Base-by-base conservation (phyloP, 2,113 vertebrate genomes). In the Amazona guildingii region DNA sequence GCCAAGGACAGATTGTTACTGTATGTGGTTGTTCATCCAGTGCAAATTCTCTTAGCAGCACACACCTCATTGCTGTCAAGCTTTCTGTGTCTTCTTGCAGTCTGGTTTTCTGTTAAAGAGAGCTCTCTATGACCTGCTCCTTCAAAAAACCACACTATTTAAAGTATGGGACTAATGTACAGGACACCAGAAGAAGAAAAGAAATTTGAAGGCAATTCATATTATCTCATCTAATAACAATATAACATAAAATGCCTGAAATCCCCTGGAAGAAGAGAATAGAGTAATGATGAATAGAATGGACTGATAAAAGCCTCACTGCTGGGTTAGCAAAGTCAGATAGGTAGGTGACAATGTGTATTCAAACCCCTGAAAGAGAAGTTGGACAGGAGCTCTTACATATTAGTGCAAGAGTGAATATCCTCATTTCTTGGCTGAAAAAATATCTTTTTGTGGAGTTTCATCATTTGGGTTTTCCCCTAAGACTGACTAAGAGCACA, bases 331-430 rank as follows among this genome's bases (percentile, higher is more conserved):
- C 39, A 37, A 62, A 90, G 16, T 46, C 73, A 52, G 5, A 69
- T 18, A 66, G 8, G 25, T 10, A 77, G 39, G 8, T 68, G 18
- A 37, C 3, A 54, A 6, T 1, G 0, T 4, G 7, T 76, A 25
- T 41, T 80, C 43, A 89, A 64, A 51, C 7, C 39, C 10, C 63
- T 73, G 29, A 83, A 73, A 29, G 6, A 80, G 9, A 64, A 64
- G 13, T 2, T 88, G 55, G 13, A 67, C 41, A 75, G 20, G 10
- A 83, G 17, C 11, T 23, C 44, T 66, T 86, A 17, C 43, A 10
- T 77, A 55, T 43, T 23, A 43, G 2, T 48, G 23, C 9, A 37
- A 55, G 29, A 63, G 3, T 39, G n/a, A 91, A 25, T 44, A 35
- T 55, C 19, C 52, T 64, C 3, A 35, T 81, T 80, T 81, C 29